Conservation (phyloP, 37 sponge, comb jelly and placozoan species). For the Chondrosia reniformis region DNA sequence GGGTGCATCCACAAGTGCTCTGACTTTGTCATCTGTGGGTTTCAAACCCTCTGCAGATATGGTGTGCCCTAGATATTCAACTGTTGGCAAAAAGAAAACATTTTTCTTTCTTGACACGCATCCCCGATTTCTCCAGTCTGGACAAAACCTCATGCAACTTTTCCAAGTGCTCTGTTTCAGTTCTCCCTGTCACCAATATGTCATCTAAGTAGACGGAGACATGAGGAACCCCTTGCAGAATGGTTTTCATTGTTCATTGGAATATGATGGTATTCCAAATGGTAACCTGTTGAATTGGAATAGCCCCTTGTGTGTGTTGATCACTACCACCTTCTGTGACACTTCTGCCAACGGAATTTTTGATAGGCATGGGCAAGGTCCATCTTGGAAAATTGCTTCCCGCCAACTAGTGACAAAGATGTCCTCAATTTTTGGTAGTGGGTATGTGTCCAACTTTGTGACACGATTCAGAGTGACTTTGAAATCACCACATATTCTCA, state of each 20-base stretch:
- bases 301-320: slow-evolving; percentile 45
- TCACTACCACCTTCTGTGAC: neutral
- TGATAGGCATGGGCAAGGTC: slow-evolving; percentile 16
- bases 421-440: slow-evolving; percentile 34
- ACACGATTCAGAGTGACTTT: slow-evolving; percentile 8
- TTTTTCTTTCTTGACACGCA: neutral
- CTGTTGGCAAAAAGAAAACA: neutral
- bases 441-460: slow-evolving; percentile 15
- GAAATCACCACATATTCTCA: slow-evolving; percentile 29
- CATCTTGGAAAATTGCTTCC: slow-evolving; percentile 24
- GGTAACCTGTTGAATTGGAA: slow-evolving; percentile 33
- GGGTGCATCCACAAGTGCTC: slow-evolving; percentile 27
- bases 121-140: slow-evolving; percentile 1
- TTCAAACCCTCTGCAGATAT: slow-evolving; percentile 25
- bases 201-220: too few relatives aligned
- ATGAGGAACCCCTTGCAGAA: slow-evolving; percentile 25
- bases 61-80: slow-evolving; percentile 56
- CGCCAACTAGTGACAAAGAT: slow-evolving; percentile 18
- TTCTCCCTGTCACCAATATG: slow-evolving; percentile 31
- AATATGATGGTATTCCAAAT: slow-evolving; percentile 43
- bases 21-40: slow-evolving; percentile 5
- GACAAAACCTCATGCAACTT: slow-evolving; percentile 1
- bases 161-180: neutral
- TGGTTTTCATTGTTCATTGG: slow-evolving; percentile 35
- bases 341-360: slow-evolving; percentile 3